A percentile compares a stretch with the other conserved stretches of the same genome.
Evolutionary conservation across 2,797 vertebrate species (phyloP).

Genomic region (Poecilia picta): DNA sequence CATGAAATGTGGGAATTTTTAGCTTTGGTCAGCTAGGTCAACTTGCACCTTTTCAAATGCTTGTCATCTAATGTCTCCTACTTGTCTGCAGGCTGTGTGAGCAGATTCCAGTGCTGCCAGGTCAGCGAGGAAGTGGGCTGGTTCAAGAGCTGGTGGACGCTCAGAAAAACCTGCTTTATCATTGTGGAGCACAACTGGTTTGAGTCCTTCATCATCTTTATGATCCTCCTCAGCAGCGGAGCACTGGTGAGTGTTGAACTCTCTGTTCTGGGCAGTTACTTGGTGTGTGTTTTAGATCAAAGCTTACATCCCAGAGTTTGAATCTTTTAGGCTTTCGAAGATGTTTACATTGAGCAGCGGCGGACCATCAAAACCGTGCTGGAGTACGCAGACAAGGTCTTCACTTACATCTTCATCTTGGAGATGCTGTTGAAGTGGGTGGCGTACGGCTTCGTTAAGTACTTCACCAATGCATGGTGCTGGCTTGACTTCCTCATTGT

Average conservation of each 20-base stretch:
- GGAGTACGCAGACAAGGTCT: slow-evolving; percentile 97
- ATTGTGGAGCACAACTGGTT: slow-evolving; percentile 99
- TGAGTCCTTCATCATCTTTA: slow-evolving; percentile 99
- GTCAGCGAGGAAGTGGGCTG: slow-evolving; percentile 87
- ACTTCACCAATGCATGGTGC: slow-evolving; percentile 99
- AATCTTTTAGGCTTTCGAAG: slow-evolving; percentile 91
- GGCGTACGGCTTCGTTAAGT: slow-evolving; percentile 95
- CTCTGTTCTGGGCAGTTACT: background rate
- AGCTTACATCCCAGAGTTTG: background rate
- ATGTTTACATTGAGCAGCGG: slow-evolving; percentile 95
- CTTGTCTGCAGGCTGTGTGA: slow-evolving; percentile 85
- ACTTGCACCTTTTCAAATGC: background rate
- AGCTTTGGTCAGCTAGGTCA: background rate
- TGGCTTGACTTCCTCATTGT: slow-evolving; percentile 99
- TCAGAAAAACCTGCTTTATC: slow-evolving; percentile 96
- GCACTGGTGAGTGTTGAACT: slow-evolving; percentile 86
- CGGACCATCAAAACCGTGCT: slow-evolving; percentile 93
- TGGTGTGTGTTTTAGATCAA: background rate
- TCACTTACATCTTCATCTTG: slow-evolving; percentile 97
- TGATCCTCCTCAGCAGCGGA: slow-evolving; percentile 98
- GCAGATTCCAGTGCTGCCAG: slow-evolving; percentile 94
- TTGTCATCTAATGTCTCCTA: background rate
- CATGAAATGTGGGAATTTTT: too few relatives aligned
- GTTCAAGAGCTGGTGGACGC: slow-evolving; percentile 94
- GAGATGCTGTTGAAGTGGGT: slow-evolving; percentile 99